phyloP scores from a whole-genome alignment of 2,113 vertebrate genomes.

The Tretioscincus oriximinensis region DNA sequence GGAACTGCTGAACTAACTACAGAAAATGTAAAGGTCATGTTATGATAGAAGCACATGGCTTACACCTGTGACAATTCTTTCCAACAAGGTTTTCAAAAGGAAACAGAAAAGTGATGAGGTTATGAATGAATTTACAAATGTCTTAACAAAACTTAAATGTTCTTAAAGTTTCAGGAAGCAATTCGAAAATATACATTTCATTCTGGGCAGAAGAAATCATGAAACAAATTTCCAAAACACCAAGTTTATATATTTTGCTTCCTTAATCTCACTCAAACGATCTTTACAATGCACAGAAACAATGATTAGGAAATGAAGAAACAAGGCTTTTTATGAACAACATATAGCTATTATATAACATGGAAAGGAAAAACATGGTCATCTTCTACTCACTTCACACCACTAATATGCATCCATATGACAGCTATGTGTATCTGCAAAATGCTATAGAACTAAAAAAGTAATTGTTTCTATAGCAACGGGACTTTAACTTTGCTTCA shows the following conservation, averaged over 20 bases:
- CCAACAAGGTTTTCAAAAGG: conserved; percentile 20
- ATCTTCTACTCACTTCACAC: conserved; percentile 10
- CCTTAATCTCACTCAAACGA: too few relatives aligned
- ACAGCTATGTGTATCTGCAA: conserved; percentile 22
- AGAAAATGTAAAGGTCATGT: background rate
- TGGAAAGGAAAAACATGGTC: background rate
- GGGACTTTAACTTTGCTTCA: conserved; percentile 57
- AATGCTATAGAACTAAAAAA: conserved; percentile 42
- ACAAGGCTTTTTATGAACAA: background rate
- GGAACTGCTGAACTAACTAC: conserved; percentile 18
- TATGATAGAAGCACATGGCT: conserved; percentile 35
- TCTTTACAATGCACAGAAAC: background rate
- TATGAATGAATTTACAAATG: conserved; percentile 17
- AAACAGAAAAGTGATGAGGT: conserved; percentile 37
- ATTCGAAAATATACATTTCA: too few relatives aligned
- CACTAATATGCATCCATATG: conserved; percentile 20
- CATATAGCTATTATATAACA: background rate
- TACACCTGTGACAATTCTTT: conserved; percentile 32
- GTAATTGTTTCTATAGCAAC: conserved; percentile 65
- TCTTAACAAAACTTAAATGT: background rate
- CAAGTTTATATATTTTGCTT: background rate
- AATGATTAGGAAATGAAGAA: background rate
- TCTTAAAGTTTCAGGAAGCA: background rate
- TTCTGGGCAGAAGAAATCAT: background rate
- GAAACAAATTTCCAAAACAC: background rate